Conservation (phyloP, 2,888 invertebrate genomes). For the Stramonita haemastoma region DNA sequence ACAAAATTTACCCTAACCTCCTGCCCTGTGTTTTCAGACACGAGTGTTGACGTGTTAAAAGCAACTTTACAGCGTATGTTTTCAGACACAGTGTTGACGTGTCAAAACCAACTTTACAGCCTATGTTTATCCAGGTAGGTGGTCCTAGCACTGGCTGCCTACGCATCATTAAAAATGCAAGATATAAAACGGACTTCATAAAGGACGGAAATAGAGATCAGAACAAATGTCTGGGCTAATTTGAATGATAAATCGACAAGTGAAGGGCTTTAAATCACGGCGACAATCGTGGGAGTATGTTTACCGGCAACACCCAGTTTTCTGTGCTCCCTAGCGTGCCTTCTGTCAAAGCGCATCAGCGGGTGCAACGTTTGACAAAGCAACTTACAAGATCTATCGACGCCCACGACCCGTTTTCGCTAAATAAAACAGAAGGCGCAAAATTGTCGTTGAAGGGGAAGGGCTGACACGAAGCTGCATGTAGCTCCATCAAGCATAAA, state of each 20-base stretch:
- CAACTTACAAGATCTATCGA: background rate
- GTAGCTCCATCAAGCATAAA: constrained; percentile 9
- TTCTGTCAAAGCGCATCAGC: background rate
- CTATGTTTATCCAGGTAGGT: no score
- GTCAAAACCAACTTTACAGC: no score
- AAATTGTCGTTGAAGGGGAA: background rate
- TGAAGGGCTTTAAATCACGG: background rate
- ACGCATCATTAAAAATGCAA: background rate
- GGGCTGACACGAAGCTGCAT: background rate
- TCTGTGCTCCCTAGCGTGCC: background rate
- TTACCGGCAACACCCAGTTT: constrained; percentile 3
- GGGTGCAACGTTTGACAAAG: background rate
- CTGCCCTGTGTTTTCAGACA: no score
- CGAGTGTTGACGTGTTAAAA: no score
- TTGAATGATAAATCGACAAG: background rate
- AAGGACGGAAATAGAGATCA: background rate
- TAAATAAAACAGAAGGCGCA: background rate
- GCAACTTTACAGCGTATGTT: no score
- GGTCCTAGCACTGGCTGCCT: background rate
- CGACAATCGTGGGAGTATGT: background rate
- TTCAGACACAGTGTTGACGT: no score
- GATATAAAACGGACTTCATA: background rate
- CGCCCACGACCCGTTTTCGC: background rate
- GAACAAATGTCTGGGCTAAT: background rate
- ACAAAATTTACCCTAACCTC: no score